Base-by-base conservation (phyloP, 1,140 invertebrate species). In the Drosophila persimilis region DNA sequence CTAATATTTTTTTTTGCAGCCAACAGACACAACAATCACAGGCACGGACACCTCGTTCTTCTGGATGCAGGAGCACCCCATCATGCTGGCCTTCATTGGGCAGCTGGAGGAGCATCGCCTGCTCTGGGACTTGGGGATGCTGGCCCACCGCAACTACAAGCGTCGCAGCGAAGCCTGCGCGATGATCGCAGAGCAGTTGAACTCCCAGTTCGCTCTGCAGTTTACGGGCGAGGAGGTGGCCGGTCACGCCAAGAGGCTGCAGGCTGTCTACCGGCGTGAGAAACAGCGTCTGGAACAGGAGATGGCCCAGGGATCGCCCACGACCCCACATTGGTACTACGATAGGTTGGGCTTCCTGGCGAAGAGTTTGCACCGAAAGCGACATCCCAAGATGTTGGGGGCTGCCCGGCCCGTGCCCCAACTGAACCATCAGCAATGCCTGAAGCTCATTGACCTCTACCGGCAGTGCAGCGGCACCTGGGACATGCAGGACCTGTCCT, bases 401-500 rank as follows among this genome's bases (percentile, higher is more conserved):
- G 0, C 15, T 3, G 0, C 15, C 4, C 13, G 41, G 13, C 9
- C 48, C 0, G 63, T 76, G 48, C 57, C 71, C 6, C 54, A 51
- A 2, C 46, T 77, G 20, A 76, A 22, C 5, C 48, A 59, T 9
- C 26, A 39, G 7, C 58, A 77, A 22, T 50, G 70, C 22, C n/a
- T 63, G 1, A 55, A 63, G 20, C 67, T 77, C 29, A 77, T 77
- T 13, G 54, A 77, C 24, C 50, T 77, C 2, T 77, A 77, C 39
- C 59, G 31, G 3, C 66, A 69, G 15, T 71, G 73, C 15, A 20
- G 45, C 3, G 24, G 35, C 0, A 51, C 26, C 17, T 77, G 66
- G 75, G 60, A 77, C 20, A 77, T 72, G 73, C 66, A 65, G 35
- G 60, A 77, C 43, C 15, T 72, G 46, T 51, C 26, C 35, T 77